Percentiles rank a stretch among this genome's conserved stretches.
Evolutionary conservation across 2,113 vertebrate genomes (phyloP).

Genomic region (Pluvianellus socialis): DNA sequence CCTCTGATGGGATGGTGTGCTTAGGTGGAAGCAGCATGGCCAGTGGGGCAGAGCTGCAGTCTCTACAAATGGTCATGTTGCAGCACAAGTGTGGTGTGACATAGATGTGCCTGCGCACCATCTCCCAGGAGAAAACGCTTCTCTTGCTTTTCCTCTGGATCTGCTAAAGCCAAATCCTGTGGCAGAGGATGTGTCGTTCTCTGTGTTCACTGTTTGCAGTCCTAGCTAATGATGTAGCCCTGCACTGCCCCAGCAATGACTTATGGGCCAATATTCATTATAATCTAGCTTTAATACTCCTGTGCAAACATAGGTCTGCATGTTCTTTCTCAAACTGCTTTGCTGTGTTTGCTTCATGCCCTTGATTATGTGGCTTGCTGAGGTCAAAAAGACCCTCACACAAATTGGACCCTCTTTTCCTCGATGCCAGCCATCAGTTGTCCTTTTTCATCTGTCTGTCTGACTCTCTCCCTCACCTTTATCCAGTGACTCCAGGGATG

Average conservation of each 20-base stretch:
- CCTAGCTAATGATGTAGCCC: rapidly evolving
- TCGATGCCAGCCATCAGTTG: not conserved
- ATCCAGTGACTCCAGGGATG: conserved; percentile 93
- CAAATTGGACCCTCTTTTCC: not conserved
- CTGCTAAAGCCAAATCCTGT: not conserved
- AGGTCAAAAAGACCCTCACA: not conserved
- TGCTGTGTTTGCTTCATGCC: not conserved
- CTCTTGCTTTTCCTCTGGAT: not conserved
- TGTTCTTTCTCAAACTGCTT: not conserved
- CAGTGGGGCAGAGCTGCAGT: not conserved
- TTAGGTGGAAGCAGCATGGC: not conserved
- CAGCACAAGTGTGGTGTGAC: not conserved
- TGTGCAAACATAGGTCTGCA: not conserved
- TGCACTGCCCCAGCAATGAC: not conserved
- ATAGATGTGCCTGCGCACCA: not conserved
- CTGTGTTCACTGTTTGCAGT: not conserved
- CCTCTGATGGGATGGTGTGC: not conserved
- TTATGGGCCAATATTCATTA: not conserved
- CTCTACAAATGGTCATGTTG: not conserved
- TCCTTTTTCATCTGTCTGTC: not conserved
- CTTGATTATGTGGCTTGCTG: not conserved
- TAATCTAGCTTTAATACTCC: not conserved
- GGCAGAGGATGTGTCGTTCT: not conserved
- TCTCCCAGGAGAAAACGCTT: not conserved
- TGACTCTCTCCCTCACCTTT: conserved; percentile 48